These are phyloP conservation scores for Dinocampus coccinellae DNA, from an alignment of 2,888 invertebrate species.

Conservation along the genomic window DNA sequence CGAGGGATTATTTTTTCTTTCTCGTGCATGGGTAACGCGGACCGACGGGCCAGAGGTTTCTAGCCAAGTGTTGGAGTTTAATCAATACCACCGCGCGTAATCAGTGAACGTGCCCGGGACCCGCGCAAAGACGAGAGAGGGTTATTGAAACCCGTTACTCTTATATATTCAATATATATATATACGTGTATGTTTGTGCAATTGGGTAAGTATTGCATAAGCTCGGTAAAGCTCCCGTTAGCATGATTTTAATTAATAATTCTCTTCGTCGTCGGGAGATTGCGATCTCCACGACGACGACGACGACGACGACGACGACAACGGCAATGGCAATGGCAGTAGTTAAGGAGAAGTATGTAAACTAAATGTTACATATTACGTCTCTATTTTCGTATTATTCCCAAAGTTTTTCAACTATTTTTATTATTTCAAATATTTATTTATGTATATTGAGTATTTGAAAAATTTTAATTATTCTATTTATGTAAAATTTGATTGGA, in stretches of 20 bases:
- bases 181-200: not conserved
- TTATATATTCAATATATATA: not conserved
- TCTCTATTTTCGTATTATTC: not conserved
- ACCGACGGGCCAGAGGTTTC: slow-evolving; percentile 29
- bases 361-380: not conserved
- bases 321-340: slow-evolving; percentile 13
- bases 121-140: slow-evolving; percentile 34
- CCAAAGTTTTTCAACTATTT: too few species aligned
- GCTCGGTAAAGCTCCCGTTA: slow-evolving; percentile 31
- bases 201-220: slow-evolving; percentile 44
- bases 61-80: slow-evolving; percentile 59
- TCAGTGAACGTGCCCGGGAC: slow-evolving; percentile 42
- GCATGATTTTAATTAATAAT: slow-evolving; percentile 48
- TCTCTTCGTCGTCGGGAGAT: slow-evolving; percentile 33
- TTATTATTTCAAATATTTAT: too few species aligned
- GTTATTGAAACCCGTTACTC: slow-evolving; percentile 16
- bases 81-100: slow-evolving; percentile 62
- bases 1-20: slow-evolving; percentile 39
- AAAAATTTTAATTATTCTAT: too few species aligned
- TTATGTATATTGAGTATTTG: too few species aligned
- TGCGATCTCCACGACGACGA: slow-evolving; percentile 34
- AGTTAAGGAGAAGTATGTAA: slow-evolving; percentile 9
- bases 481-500: too few species aligned
- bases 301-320: slow-evolving; percentile 22
- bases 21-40: slow-evolving; percentile 29